Percentiles rank a stretch among this genome's conserved stretches.
phyloP scores from a whole-genome alignment of 2,888 invertebrate genomes.

The Volucella inflata region DNA sequence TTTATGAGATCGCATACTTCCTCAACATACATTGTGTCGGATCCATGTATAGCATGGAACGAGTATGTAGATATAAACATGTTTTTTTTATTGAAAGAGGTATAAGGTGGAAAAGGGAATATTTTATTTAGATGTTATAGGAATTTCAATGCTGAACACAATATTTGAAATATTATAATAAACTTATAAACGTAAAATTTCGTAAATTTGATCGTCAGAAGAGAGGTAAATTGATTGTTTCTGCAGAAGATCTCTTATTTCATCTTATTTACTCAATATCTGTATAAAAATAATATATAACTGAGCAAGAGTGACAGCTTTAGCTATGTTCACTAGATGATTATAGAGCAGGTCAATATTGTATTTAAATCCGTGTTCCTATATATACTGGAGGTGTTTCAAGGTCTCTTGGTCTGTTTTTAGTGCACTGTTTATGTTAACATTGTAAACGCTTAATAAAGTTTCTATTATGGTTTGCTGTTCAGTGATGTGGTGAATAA shows the following conservation, averaged over 20 bases:
- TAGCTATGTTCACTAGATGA: slow-evolving; percentile 37
- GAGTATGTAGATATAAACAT: slow-evolving; percentile 22
- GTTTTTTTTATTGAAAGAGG: slow-evolving; percentile 29
- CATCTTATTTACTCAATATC: slow-evolving; percentile 33
- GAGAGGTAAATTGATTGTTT: slow-evolving; percentile 35
- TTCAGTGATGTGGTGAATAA: slow-evolving; percentile 44
- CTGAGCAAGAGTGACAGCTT: slow-evolving; percentile 36
- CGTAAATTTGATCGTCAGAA: slow-evolving; percentile 59
- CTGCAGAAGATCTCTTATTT: slow-evolving; percentile 22
- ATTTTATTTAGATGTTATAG: slow-evolving; percentile 21
- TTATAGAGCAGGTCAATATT: slow-evolving; percentile 35
- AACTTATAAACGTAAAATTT: slow-evolving; percentile 57
- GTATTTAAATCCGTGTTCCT: slow-evolving; percentile 22
- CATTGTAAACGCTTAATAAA: slow-evolving; percentile 27
- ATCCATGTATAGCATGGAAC: slow-evolving; percentile 13
- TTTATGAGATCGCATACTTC: no score
- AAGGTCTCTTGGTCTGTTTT: slow-evolving; percentile 20
- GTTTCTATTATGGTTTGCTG: slow-evolving; percentile 42
- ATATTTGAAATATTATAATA: slow-evolving; percentile 46
- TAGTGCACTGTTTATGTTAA: slow-evolving; percentile 19
- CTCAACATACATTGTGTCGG: slow-evolving; percentile 24
- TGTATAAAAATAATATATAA: slow-evolving; percentile 51
- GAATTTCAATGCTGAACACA: no score
- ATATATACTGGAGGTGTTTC: slow-evolving; percentile 31
- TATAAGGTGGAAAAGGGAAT: slow-evolving; percentile 42